Conservation (phyloP, 2,888 invertebrate species). For the Leucophora obtusa region DNA sequence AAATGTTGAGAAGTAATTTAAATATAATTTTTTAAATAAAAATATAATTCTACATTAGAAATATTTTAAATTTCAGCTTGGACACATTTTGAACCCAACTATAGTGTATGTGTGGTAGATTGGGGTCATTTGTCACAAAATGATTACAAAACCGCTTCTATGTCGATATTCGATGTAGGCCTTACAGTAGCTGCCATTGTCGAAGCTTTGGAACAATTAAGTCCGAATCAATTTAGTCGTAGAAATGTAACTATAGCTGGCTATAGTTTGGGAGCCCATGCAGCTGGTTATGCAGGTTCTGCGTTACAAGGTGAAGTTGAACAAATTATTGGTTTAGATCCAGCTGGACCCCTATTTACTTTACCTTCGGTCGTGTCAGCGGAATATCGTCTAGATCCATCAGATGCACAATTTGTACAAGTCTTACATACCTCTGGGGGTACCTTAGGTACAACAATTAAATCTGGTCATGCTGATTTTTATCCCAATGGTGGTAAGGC, state of each 20-base stretch:
- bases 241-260: constrained; percentile 75
- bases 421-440: constrained; percentile 77
- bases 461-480: constrained; percentile 77
- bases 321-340: constrained; percentile 78
- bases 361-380: constrained; percentile 74
- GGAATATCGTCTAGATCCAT: constrained; percentile 73
- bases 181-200: constrained; percentile 76
- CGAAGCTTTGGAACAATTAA: constrained; percentile 72
- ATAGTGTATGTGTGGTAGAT: constrained; percentile 76
- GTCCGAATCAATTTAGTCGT: constrained; percentile 70
- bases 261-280: constrained; percentile 77
- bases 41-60: constrained; percentile 50
- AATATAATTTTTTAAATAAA: constrained; percentile 17
- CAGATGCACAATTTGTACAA: constrained; percentile 76
- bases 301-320: constrained; percentile 73
- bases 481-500: constrained; percentile 77
- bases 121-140: constrained; percentile 75
- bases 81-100: constrained; percentile 72
- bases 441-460: constrained; percentile 73
- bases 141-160: constrained; percentile 75
- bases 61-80: constrained; percentile 70
- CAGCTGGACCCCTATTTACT: constrained; percentile 77
- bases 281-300: constrained; percentile 76
- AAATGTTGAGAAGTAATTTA: constrained; percentile 72
- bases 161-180: constrained; percentile 77